Base-by-base conservation (phyloP, 1,140 invertebrate genomes). In the Leptopilina clavipes region DNA sequence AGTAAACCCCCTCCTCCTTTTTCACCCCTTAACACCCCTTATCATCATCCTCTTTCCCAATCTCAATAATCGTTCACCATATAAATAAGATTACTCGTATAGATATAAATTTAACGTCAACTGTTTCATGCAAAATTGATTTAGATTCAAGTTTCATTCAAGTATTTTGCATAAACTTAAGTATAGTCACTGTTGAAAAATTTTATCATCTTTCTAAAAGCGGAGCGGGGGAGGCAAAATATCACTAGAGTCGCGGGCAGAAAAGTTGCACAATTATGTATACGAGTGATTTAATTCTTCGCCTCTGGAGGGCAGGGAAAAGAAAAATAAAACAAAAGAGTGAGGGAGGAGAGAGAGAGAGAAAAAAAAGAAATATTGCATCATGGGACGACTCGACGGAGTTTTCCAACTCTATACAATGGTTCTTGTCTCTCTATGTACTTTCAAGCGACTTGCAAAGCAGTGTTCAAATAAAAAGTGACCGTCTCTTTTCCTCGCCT, bases 391-490 rank as follows among this genome's bases (percentile, higher is more conserved):
- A 65, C 59, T 65, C 59, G 59, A 65, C 59, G 25, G 59, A 65
- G 59, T 65, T 65, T 40, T 65, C 25, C 59, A 65, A 65, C 59
- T 65, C 59, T 65, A 65, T 65, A 65, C 59, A 65, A 65, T 65
- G 59, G 59, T 65, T 65, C 59, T 65, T 65, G 22, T 31, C 59
- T 65, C 25, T 31, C 37, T 40, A 8, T 22, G 22, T 65, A 65
- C 59, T 65, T 65, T 65, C 59, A 65, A n/a, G 59, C 59, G 59
- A 65, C 59, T 65, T 65, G 59, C 59, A 65, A 65, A 65, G 59
- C 59, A 65, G 59, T 65, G 59, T 65, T 65, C 59, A 65, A 65
- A 65, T 31, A 65, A 65, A 65, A 65, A 65, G 59, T 65, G 59
- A 65, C 59, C 59, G 59, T 65, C 59, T 65, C 59, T 65, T 65